These are phyloP conservation scores for Gambusia yucatana DNA, from an alignment of 2,797 vertebrate genomes.

Conservation along the genomic window DNA sequence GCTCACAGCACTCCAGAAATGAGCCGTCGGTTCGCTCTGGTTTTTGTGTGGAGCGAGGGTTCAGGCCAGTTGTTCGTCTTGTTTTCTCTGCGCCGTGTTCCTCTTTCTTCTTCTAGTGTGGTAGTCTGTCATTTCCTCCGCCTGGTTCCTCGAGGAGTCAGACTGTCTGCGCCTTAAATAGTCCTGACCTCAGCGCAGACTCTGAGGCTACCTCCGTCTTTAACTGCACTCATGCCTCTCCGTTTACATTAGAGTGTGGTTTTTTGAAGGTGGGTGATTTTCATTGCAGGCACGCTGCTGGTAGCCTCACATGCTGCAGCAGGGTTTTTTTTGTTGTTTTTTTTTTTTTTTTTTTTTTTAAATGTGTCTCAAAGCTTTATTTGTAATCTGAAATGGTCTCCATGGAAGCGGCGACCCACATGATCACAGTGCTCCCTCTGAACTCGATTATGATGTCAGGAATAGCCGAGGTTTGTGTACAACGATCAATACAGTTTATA, in stretches of 20 bases:
- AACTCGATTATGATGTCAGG: slow-evolving; percentile 35
- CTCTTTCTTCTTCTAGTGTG: slow-evolving; percentile 40
- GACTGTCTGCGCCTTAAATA: slow-evolving; percentile 84
- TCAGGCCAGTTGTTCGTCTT: slow-evolving; percentile 34
- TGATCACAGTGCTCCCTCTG: slow-evolving; percentile 20
- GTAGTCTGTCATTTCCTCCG: slow-evolving; percentile 71
- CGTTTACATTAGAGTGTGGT: slow-evolving; percentile 65
- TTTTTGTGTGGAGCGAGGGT: slow-evolving; percentile 32
- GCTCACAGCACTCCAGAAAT: slow-evolving; percentile 31
- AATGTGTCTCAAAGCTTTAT: slow-evolving; percentile 18
- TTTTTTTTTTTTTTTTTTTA: neutral
- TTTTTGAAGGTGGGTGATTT: slow-evolving; percentile 49
- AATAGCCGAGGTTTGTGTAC: slow-evolving; percentile 20
- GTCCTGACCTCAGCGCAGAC: slow-evolving; percentile 78
- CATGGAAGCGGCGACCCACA: slow-evolving; percentile 8
- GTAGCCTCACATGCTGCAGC: slow-evolving; percentile 29
- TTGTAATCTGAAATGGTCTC: slow-evolving; percentile 31
- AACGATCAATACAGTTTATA: slow-evolving; percentile 43
- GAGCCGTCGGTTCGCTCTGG: slow-evolving; percentile 35
- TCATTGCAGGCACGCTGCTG: slow-evolving; percentile 27
- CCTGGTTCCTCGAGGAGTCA: slow-evolving; percentile 77
- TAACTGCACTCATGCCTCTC: slow-evolving; percentile 66
- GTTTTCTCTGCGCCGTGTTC: slow-evolving; percentile 15
- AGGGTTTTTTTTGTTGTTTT: neutral
- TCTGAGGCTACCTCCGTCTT: slow-evolving; percentile 65